phyloP scores from a whole-genome alignment of 2,113 vertebrate genomes.

The Solenodon paradoxus region DNA sequence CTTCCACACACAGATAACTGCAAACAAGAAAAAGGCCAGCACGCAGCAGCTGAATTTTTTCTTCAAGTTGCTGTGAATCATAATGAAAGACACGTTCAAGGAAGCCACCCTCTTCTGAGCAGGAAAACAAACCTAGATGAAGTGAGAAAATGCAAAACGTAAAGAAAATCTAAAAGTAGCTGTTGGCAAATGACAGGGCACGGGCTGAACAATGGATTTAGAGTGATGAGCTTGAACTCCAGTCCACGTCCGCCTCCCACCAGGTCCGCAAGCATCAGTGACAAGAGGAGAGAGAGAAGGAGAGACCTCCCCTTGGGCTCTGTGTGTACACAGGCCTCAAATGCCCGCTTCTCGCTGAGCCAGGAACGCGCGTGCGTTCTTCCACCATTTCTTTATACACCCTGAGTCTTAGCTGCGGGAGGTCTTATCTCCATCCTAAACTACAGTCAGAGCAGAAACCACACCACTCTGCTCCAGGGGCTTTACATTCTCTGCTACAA shows the following conservation, averaged over 20 bases:
- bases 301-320: background rate
- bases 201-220: background rate
- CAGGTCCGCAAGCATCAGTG: background rate
- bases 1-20: conserved; percentile 83
- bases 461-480: background rate
- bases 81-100: conserved; percentile 75
- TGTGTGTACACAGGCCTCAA: background rate
- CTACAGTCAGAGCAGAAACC: background rate
- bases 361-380: background rate
- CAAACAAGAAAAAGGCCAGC: conserved; percentile 78
- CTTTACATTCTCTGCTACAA: background rate
- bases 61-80: conserved; percentile 83
- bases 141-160: conserved; percentile 5
- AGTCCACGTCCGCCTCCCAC: background rate
- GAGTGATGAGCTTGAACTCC: background rate
- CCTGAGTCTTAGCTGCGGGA: background rate
- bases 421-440: background rate
- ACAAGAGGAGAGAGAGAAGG: too few species aligned
- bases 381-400: background rate
- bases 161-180: background rate
- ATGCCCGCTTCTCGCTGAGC: too few species aligned
- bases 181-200: too few species aligned
- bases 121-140: conserved; percentile 71
- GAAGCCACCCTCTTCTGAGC: background rate
- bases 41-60: conserved; percentile 78